Evolutionary conservation across 2,113 vertebrate species (phyloP).

Genomic region (Myotis davidii): DNA sequence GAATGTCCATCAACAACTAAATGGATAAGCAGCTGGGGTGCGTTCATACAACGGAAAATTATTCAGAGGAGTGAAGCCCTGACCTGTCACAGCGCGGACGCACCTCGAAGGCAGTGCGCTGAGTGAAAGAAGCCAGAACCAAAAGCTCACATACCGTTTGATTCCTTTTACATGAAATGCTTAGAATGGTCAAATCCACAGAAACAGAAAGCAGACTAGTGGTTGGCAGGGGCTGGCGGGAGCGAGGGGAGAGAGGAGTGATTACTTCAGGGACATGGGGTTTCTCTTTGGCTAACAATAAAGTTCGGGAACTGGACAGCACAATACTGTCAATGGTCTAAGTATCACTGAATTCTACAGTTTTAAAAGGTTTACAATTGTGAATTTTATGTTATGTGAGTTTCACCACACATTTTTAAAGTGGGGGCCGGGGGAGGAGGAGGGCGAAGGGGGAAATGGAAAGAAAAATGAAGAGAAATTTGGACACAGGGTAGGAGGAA

Average conservation of each 20-base stretch:
- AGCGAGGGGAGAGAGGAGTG: rapidly evolving
- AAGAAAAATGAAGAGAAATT: background rate
- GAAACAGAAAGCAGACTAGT: background rate
- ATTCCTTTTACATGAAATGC: background rate
- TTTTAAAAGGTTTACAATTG: background rate
- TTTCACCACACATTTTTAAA: background rate
- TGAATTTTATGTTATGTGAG: background rate
- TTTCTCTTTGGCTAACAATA: background rate
- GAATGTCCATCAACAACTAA: background rate
- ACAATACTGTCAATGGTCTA: rapidly evolving
- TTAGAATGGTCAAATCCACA: background rate
- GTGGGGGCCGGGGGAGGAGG: background rate
- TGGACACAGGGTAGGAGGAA: too few relatives aligned
- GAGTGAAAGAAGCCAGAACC: background rate
- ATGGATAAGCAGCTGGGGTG: rapidly evolving
- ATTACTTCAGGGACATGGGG: background rate
- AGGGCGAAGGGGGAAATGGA: background rate
- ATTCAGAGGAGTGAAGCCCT: background rate
- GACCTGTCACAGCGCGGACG: rapidly evolving
- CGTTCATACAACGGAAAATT: background rate
- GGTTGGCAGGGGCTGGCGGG: background rate
- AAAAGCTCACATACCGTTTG: background rate
- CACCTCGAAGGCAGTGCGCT: background rate
- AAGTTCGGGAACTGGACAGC: background rate
- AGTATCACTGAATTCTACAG: background rate